Conservation (phyloP, 2,113 vertebrate species). For the Corythoichthys intestinalis region DNA sequence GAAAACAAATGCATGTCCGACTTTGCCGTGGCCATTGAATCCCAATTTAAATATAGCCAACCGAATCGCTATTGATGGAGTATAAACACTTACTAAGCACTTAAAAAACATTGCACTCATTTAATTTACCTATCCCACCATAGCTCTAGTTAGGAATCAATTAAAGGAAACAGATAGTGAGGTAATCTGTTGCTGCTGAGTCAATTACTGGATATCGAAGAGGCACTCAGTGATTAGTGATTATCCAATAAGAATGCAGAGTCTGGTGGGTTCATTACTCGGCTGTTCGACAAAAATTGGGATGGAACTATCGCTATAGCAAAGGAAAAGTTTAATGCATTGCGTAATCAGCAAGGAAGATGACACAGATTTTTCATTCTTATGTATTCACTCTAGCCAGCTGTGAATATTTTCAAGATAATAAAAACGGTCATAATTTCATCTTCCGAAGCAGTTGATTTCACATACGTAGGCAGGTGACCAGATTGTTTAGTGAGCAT, state of each 20-base stretch:
- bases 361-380: neutral
- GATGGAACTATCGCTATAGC: slow-evolving; percentile 44
- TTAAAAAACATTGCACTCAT: slow-evolving; percentile 26
- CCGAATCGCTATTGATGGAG: slow-evolving; percentile 26
- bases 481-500: slow-evolving; percentile 33
- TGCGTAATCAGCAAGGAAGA: slow-evolving; percentile 2
- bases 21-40: slow-evolving; percentile 30
- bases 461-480: slow-evolving; percentile 40
- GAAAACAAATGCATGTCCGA: slow-evolving; percentile 46
- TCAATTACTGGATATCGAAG: slow-evolving; percentile 55
- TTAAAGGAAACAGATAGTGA: slow-evolving; percentile 43
- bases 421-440: neutral
- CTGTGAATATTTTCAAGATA: neutral
- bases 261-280: slow-evolving; percentile 63
- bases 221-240: slow-evolving; percentile 50
- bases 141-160: slow-evolving; percentile 44
- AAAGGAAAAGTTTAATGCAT: neutral
- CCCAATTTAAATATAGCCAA: slow-evolving; percentile 26
- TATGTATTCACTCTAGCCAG: neutral
- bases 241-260: slow-evolving; percentile 53
- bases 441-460: slow-evolving; percentile 10
- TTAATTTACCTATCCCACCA: slow-evolving; percentile 39
- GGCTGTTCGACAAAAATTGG: slow-evolving; percentile 51
- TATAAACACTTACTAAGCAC: slow-evolving; percentile 43
- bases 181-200: slow-evolving; percentile 49